Evolutionary conservation across 1,140 invertebrate species (phyloP).

Genomic region (Polypedilum vanderplanki): DNA sequence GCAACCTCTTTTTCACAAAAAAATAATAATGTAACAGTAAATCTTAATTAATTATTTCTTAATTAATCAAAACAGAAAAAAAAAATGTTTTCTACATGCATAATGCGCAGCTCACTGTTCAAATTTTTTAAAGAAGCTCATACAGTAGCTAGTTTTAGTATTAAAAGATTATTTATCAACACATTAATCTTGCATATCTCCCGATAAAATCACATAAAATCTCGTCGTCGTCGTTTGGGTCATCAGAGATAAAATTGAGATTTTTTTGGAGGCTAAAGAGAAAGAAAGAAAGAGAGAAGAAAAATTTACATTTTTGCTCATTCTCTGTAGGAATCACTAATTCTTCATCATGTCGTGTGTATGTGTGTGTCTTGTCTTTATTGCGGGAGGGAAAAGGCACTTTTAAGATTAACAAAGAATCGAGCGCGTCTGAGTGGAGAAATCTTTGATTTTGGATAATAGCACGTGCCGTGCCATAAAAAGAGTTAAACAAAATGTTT

Average conservation of each 20-base stretch:
- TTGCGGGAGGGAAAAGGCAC: background rate
- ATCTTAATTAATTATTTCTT: too few species aligned
- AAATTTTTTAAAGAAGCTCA: constrained; percentile 3
- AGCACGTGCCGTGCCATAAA: constrained; percentile 26
- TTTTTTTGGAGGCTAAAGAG: background rate
- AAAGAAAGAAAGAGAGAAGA: too few species aligned
- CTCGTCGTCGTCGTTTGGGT: background rate
- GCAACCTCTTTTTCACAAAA: too few species aligned
- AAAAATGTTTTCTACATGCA: background rate
- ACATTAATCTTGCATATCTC: constrained; percentile 28
- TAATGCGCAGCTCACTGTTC: background rate
- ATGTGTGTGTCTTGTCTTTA: too few species aligned
- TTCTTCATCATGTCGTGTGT: constrained; percentile 10
- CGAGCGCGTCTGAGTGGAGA: too few species aligned
- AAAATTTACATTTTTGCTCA: constrained; percentile 21
- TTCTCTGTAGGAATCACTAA: constrained; percentile 7
- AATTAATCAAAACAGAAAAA: background rate
- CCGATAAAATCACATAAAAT: constrained; percentile 28
- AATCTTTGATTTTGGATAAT: constrained; percentile 8
- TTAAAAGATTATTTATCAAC: constrained; percentile 28
- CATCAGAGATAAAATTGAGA: background rate
- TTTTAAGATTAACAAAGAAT: background rate
- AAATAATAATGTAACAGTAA: too few species aligned
- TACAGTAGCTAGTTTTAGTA: constrained; percentile 23
- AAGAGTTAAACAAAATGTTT: constrained; percentile 23